Conservation (phyloP, 1,140 invertebrate genomes). For the Brachystomella parvula region DNA sequence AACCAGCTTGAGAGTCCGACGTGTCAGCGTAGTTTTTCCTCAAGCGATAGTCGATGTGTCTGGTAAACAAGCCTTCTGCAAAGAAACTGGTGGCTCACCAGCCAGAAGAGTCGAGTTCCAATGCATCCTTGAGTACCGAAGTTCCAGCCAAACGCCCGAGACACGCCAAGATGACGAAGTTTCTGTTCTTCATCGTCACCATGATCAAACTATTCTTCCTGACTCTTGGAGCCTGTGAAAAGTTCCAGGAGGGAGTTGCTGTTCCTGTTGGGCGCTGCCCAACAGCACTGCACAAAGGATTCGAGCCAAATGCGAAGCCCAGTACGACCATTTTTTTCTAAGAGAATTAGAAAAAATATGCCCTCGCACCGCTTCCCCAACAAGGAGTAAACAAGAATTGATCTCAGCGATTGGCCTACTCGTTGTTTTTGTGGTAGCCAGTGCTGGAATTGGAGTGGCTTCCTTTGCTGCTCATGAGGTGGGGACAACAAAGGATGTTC, state of each 20-base stretch:
- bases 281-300: neutral
- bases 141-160: neutral
- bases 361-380: neutral
- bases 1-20: too few species aligned
- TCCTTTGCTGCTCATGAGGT: slow-evolving; percentile 8
- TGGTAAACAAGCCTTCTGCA: neutral
- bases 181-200: neutral
- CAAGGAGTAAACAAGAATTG: neutral
- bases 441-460: slow-evolving; percentile 6
- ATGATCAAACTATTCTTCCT: neutral
- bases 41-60: neutral
- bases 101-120: neutral
- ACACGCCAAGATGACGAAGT: too few species aligned
- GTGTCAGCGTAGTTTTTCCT: too few species aligned
- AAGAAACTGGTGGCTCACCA: neutral
- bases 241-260: neutral
- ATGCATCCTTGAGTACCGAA: neutral
- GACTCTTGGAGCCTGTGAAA: neutral
- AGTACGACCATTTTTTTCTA: slow-evolving; percentile 20
- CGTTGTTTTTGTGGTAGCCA: neutral
- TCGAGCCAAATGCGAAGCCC: slow-evolving; percentile 13
- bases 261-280: slow-evolving; percentile 11
- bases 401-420: neutral
- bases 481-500: neutral
- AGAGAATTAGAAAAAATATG: slow-evolving; percentile 25